Conservation (phyloP, 2,113 vertebrate genomes). For the Chaenocephalus aceratus region DNA sequence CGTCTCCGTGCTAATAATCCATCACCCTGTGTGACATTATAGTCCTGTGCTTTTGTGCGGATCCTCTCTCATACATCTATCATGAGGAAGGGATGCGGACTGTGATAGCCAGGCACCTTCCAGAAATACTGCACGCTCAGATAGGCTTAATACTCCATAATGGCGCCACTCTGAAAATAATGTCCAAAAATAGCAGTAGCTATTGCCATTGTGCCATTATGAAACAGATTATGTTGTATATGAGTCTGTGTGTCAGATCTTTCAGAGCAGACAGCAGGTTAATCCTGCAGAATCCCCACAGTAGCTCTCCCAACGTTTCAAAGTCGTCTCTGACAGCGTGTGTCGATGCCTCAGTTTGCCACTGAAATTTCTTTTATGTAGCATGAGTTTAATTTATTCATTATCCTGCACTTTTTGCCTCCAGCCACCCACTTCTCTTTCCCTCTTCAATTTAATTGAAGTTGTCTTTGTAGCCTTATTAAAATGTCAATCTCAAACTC, state of each 20-base stretch:
- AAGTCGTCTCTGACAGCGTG: slow-evolving; percentile 6
- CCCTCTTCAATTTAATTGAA: neutral
- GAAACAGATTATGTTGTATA: slow-evolving; percentile 50
- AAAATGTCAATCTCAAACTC: neutral
- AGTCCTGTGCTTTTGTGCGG: slow-evolving; percentile 32
- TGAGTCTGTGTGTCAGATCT: slow-evolving; percentile 38
- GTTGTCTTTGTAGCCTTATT: neutral
- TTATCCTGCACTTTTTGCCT: neutral
- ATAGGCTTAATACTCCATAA: slow-evolving; percentile 46
- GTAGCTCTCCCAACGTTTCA: slow-evolving; percentile 10
- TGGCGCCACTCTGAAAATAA: slow-evolving; percentile 51
- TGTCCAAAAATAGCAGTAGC: slow-evolving; percentile 72
- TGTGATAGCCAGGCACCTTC: slow-evolving; percentile 51
- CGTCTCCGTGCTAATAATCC: slow-evolving; percentile 30
- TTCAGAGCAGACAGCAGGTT: slow-evolving; percentile 53
- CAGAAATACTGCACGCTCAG: slow-evolving; percentile 48
- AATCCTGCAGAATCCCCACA: slow-evolving; percentile 33
- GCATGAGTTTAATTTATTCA: neutral
- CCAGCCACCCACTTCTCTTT: neutral
- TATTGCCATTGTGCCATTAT: slow-evolving; percentile 57
- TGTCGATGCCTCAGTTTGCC: slow-evolving; percentile 7
- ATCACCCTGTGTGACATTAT: slow-evolving; percentile 44
- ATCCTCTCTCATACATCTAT: slow-evolving; percentile 41
- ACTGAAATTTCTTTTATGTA: neutral
- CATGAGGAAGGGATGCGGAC: slow-evolving; percentile 56